Conservation (phyloP, 2,113 vertebrate species). For the Sphaerodactylus townsendi region DNA sequence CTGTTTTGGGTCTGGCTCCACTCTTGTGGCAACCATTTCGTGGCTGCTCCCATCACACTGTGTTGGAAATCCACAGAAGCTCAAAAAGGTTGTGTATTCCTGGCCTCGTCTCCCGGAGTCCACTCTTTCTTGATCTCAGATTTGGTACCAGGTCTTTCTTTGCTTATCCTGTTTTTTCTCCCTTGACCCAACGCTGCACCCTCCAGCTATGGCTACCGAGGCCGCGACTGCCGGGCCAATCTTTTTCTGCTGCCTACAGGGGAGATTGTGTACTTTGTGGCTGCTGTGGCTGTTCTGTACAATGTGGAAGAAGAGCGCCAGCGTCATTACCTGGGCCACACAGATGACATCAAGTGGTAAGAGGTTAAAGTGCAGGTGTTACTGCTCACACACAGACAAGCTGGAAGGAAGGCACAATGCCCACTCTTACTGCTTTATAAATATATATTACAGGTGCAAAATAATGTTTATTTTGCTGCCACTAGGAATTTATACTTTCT, state of each 20-base stretch:
- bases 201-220: constrained; percentile 87
- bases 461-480: too few relatives aligned
- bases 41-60: too few relatives aligned
- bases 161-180: rapidly evolving
- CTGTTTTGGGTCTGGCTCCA: too few relatives aligned
- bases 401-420: rapidly evolving
- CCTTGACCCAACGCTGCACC: constrained; percentile 46
- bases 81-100: too few relatives aligned
- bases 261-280: constrained; percentile 91
- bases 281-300: constrained; percentile 88
- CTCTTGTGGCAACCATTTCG: too few relatives aligned
- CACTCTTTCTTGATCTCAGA: neutral
- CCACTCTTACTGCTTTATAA: too few relatives aligned
- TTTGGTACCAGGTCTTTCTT: neutral
- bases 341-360: constrained; percentile 93
- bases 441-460: too few relatives aligned
- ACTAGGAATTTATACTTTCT: too few relatives aligned
- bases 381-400: rapidly evolving
- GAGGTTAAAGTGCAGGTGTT: rapidly evolving
- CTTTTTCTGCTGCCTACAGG: constrained; percentile 90
- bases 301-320: constrained; percentile 89
- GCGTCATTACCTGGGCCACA: constrained; percentile 91
- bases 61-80: too few relatives aligned
- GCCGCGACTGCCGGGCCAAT: constrained; percentile 86
- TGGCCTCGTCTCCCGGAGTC: too few relatives aligned